Base-by-base conservation (phyloP, 2,797 vertebrate species). In the Heterohyrax brucei region DNA sequence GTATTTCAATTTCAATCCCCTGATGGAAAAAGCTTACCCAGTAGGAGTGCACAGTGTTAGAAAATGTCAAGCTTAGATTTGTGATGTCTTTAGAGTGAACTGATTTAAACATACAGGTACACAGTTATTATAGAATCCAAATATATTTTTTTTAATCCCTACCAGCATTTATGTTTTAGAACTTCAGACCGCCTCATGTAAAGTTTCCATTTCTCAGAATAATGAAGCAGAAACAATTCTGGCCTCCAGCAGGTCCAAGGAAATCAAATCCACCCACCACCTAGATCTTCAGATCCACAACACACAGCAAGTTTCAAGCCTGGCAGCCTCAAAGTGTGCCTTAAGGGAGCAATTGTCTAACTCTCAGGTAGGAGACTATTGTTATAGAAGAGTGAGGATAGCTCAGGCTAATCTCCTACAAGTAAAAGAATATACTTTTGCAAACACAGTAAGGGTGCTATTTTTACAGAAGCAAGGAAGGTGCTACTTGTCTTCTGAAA, bases 261-360 rank as follows among this genome's bases (percentile, higher is more conserved):
- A 97, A 95, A 97, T 97, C 96, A 98, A 96, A 97, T 95, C 95
- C 95, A 98, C 95, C 96, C 94, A 97, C 96, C 70, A 93, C 85
- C 96, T 92, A 95, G 91, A 95, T 94, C 96, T 90, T 97, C 73
- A 95, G 94, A 97, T 94, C 70, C 46, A 89, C 79, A 68, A 73
- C 89, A 85, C 77, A 84, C 4, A 26, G 95, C 78, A 84, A 89
- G 95, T 48, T 94, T 96, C 82, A 82, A 70, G 95, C 95, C 97
- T 72, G 70, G 89, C 48, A 95, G 95, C 92, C 93, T 78, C 64
- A 72, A 91, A 82, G 70, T 24, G 70, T 28, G 81, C 70, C 92
- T 88, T 87, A 28, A 81, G 97, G 96, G 96, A 97, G 50, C 95
- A 96, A 95, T 97, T 97, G 76, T 87, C 94, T 88, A 92, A 84